Evolutionary conservation across 2,888 invertebrate genomes (phyloP).

Genomic region (Agrochola litura): DNA sequence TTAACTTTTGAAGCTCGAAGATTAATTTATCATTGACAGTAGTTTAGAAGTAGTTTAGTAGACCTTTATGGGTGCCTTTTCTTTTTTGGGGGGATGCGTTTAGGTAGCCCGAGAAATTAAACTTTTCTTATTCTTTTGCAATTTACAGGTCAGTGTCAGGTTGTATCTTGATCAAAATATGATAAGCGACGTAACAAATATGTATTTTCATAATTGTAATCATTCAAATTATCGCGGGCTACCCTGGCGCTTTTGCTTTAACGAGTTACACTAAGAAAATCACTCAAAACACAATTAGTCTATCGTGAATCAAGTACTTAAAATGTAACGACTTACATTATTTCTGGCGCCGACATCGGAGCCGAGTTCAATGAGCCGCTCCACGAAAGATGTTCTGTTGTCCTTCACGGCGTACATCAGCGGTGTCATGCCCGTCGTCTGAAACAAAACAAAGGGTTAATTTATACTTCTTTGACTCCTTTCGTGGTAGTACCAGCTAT

Average conservation of each 20-base stretch:
- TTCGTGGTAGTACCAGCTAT: too few species aligned
- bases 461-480: background rate
- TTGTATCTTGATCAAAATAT: too few species aligned
- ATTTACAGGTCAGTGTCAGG: too few species aligned
- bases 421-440: conserved; percentile 98
- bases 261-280: background rate
- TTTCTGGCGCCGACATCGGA: conserved; percentile 97
- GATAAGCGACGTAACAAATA: too few species aligned
- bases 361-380: conserved; percentile 97
- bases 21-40: too few species aligned
- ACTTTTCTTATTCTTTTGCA: too few species aligned
- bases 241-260: background rate
- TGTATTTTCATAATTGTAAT: background rate
- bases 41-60: too few species aligned
- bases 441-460: conserved; percentile 79
- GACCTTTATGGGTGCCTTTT: too few species aligned
- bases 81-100: too few species aligned
- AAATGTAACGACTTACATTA: conserved; percentile 92
- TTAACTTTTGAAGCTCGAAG: too few species aligned
- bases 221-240: too few species aligned
- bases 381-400: conserved; percentile 97
- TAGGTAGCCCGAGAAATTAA: too few species aligned
- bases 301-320: background rate
- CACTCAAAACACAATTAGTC: background rate
- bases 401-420: conserved; percentile 99